Percentiles rank a stretch among this genome's conserved stretches.
Conservation (phyloP, 64 coral and sea anemone species). For the Montipora efflorescens region DNA sequence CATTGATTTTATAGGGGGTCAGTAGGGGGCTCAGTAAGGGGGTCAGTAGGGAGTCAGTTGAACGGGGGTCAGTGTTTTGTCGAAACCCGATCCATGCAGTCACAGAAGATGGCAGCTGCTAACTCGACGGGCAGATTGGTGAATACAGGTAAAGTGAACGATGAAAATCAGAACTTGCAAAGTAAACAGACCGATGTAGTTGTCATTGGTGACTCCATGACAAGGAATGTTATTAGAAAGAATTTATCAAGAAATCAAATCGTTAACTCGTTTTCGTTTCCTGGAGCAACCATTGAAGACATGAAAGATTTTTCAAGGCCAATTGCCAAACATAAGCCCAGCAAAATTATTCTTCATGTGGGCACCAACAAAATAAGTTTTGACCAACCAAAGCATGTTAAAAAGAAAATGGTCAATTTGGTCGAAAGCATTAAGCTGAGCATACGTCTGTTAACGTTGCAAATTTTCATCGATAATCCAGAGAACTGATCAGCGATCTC, state of each 20-base stretch:
- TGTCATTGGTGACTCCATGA: constrained; percentile 22
- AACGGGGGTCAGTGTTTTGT: no score
- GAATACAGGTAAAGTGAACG: no score
- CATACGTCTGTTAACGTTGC: background rate
- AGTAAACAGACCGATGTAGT: no score
- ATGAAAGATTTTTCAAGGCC: background rate
- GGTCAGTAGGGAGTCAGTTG: no score
- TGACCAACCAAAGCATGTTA: background rate
- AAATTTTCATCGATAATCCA: background rate
- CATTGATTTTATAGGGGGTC: no score
- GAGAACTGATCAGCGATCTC: background rate
- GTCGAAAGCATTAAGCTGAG: constrained; percentile 11
- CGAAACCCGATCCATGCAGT: no score
- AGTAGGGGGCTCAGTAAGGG: no score
- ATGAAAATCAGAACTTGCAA: no score
- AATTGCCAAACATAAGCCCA: background rate
- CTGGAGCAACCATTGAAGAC: constrained; percentile 24
- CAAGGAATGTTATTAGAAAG: constrained; percentile 1
- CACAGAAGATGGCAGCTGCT: no score
- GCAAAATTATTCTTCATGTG: background rate
- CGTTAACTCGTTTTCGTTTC: background rate
- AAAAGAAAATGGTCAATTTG: background rate
- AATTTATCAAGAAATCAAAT: constrained; percentile 9
- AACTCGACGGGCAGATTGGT: no score
- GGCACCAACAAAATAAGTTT: constrained; percentile 17